Evolutionary conservation across 2,888 invertebrate species (phyloP), one percentile per base, ranked within the genome.

Genomic region (Catocala sponsa): DNA sequence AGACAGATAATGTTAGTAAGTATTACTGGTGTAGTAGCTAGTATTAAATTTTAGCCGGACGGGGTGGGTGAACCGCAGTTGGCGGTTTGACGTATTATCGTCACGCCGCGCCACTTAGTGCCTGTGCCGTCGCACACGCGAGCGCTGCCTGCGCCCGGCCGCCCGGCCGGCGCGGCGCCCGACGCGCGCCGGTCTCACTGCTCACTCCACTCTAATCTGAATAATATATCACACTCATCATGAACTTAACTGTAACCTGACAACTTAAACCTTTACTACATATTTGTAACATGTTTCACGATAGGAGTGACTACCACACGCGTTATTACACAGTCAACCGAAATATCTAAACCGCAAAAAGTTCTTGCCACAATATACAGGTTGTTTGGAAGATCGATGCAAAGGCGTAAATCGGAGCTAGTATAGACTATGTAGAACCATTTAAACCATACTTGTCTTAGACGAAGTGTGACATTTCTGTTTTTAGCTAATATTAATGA

Each of bases 21-120:
- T 47, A 15, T 25, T 51, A 67, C 63, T 72, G 74, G 70, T 79
- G 83, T 78, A 76, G 80, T 25, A 25, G 25, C 25, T 25, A 25
- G 25, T 82, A 86, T 86, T 88, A 84, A 87, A 88, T 88, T 87
- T 83, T 72, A 79, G 82, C 76, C 75, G 79, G 78, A 65, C 78
- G 75, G 79, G 76, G 78, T 77, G 74, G 78, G 69, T 76, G 78
- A 74, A 83, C 88, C 86, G 80, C 87, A 85, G 83, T 69, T 83
- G 78, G 87, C 79, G 88, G 88, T 90, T 89, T 90, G 90, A 89
- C 89, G 85, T 88, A 89, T 89, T 88, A 89, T 85, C 86, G 82
- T 85, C 85, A 86, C 83, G 79, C 80, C 83, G 76, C 79, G 82
- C 82, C 89, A 86, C 87, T 88, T 88, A 88, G 84, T 79, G 83